phyloP scores from a whole-genome alignment of 2,888 invertebrate species.

The Pocota personata region DNA sequence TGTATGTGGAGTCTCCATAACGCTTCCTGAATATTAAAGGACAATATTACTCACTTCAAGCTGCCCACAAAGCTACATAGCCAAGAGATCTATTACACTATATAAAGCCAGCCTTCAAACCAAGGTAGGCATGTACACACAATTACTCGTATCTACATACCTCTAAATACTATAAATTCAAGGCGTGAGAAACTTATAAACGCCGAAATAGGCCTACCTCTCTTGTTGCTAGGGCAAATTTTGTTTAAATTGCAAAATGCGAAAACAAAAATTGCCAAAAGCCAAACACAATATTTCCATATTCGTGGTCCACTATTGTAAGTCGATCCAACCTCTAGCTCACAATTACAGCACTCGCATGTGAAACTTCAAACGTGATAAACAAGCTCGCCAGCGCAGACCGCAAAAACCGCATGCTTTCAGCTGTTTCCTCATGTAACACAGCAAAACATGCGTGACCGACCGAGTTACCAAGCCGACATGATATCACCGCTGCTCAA shows the following conservation, averaged over 20 bases:
- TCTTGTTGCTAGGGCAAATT: slow-evolving; percentile 2
- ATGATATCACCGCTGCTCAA: neutral
- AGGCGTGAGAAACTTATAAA: slow-evolving; percentile 26
- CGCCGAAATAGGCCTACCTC: neutral
- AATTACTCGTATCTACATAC: neutral
- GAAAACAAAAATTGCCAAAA: neutral
- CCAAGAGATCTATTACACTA: neutral
- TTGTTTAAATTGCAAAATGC: neutral
- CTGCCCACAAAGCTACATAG: neutral
- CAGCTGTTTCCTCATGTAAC: slow-evolving; percentile 70
- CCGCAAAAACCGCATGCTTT: slow-evolving; percentile 40
- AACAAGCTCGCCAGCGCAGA: slow-evolving; percentile 1
- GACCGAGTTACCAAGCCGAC: slow-evolving; percentile 34
- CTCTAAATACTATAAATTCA: neutral
- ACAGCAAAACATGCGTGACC: slow-evolving; percentile 58
- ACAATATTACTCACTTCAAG: too few relatives aligned
- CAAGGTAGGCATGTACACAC: neutral
- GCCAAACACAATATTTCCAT: neutral
- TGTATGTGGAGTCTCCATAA: too few relatives aligned
- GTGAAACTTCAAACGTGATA: slow-evolving; percentile 24
- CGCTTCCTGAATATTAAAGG: too few relatives aligned
- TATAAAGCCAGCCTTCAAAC: neutral
- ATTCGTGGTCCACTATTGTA: slow-evolving; percentile 27
- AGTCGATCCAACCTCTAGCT: neutral
- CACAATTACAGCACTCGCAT: neutral